Percentiles rank a stretch among this genome's conserved stretches.
These are phyloP conservation scores for Chymomyza amoena DNA, from an alignment of 2,888 invertebrate species.

Conservation along the genomic window DNA sequence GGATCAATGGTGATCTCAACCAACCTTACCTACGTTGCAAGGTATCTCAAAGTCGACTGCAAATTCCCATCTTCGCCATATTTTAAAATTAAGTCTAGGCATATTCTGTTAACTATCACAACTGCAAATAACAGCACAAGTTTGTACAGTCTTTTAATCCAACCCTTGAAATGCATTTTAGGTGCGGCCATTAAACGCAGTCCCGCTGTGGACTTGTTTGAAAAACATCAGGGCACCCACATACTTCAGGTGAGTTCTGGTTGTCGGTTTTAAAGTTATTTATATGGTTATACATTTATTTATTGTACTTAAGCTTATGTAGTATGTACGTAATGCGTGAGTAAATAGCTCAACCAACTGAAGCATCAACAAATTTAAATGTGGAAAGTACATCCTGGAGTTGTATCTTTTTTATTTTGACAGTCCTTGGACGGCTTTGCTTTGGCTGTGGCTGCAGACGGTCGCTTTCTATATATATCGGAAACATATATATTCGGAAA, in stretches of 20 bases:
- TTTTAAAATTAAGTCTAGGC: too few relatives aligned
- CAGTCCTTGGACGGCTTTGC: slow-evolving; percentile 98
- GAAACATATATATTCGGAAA: slow-evolving; percentile 98
- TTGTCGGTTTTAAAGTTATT: not conserved
- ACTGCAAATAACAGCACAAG: not conserved
- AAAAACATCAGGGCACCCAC: slow-evolving; percentile 98
- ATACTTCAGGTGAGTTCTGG: slow-evolving; percentile 90
- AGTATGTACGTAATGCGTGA: not conserved
- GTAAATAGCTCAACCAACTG: not conserved
- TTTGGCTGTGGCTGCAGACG: slow-evolving; percentile 96
- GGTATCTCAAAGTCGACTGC: too few relatives aligned
- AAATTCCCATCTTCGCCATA: not conserved
- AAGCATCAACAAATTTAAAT: not conserved
- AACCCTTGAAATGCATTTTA: slow-evolving; percentile 79
- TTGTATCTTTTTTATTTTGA: not conserved
- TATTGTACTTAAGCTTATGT: too few relatives aligned
- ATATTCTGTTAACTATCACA: too few relatives aligned
- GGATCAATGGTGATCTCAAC: too few relatives aligned
- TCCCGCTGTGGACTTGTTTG: slow-evolving; percentile 90
- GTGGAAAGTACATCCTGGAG: not conserved
- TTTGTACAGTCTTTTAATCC: not conserved
- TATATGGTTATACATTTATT: too few relatives aligned
- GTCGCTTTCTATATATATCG: slow-evolving; percentile 98
- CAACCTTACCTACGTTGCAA: too few relatives aligned
- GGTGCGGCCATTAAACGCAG: slow-evolving; percentile 88